Conservation (phyloP, 2,888 invertebrate genomes). For the Uloborus plumipes region DNA sequence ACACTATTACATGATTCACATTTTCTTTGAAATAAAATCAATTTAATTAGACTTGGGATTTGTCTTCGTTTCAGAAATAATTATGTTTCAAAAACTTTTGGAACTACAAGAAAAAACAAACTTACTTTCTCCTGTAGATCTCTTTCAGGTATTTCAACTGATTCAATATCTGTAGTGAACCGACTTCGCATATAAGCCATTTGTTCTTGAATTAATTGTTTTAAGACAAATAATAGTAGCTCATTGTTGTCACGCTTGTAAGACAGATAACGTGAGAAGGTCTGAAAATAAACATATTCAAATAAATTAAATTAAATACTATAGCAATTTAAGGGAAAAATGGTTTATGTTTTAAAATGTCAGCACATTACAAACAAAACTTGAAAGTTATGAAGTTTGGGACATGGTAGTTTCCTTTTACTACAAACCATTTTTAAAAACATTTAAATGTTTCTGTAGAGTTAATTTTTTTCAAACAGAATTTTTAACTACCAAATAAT, state of each 20-base stretch:
- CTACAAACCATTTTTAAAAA: no score
- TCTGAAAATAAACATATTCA: constrained; percentile 75
- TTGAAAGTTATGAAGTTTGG: no score
- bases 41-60: no score
- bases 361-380: no score
- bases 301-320: not conserved
- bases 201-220: constrained; percentile 93
- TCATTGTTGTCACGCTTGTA: constrained; percentile 98
- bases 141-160: constrained; percentile 87
- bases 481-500: no score
- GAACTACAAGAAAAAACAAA: not conserved
- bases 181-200: constrained; percentile 79
- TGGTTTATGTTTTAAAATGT: not conserved
- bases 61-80: no score
- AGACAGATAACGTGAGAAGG: constrained; percentile 91
- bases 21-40: no score
- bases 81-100: no score
- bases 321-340: no score
- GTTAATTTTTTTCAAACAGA: no score
- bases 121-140: constrained; percentile 82
- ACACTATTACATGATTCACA: no score
- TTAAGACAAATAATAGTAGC: constrained; percentile 91
- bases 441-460: no score
- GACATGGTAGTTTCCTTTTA: not conserved
- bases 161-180: constrained; percentile 76